Base-by-base conservation (phyloP, 2,113 vertebrate genomes). In the Cinclus cinclus region DNA sequence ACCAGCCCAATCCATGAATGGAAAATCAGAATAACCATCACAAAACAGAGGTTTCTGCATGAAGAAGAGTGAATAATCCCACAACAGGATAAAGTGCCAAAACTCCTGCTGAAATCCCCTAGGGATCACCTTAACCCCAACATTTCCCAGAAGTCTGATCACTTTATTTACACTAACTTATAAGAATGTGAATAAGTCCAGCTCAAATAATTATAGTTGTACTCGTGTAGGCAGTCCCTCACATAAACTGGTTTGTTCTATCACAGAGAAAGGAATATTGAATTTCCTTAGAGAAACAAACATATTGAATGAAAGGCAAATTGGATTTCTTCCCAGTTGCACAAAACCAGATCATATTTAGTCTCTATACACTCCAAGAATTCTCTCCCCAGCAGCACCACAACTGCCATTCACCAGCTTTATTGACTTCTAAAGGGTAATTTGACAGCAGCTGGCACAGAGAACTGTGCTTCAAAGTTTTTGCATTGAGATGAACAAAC, bases 251-350 rank as follows among this genome's bases (percentile, higher is more conserved):
- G 81, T 85, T 90, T 94, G 84, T 69, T 92, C 89, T 52, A 55
- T 71, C 47, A 49, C 44, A 46, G 56, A 92, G 78, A 92, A 94
- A 97, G 80, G 83, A 95, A 96, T 96, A 97, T 94, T 92, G 96
- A 94, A 96, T 96, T 97, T 97, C 95, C 94, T 95, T 91, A 58
- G 96, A 96, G 95, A 87, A 97, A 97, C 73, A 80, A 96, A 90
- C 67, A 83, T 53, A 94, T 13, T 82, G 84, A 97, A 96, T 92
- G 82, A 96, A 95, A 92, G 80, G 93, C 89, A 96, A 97, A 97
- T 94, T 96, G 95, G 93, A 96, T 97, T 97, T 93, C 83, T 95
- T 91, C 92, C 91, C 85, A 90, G 94, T 90, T 77, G 58, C 84
- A 92, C 93, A 84, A 96, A 77, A 76, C 37, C 50, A 78, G 92